phyloP scores from a whole-genome alignment of 2,113 vertebrate genomes.

The Callospermophilus lateralis region DNA sequence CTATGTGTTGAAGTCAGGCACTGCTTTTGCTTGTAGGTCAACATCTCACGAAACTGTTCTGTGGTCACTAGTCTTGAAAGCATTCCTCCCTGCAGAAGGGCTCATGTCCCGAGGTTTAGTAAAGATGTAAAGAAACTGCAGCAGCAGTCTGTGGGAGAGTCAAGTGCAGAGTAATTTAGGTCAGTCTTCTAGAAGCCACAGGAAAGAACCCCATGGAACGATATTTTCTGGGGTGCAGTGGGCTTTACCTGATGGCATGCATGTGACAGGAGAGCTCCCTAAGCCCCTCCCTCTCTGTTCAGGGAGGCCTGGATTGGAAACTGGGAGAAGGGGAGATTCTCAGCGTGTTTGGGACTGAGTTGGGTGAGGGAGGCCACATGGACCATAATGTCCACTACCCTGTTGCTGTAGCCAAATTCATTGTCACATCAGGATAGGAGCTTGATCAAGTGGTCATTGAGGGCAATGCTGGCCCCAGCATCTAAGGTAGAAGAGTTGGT shows the following conservation, averaged over 20 bases:
- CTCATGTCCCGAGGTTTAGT: not conserved
- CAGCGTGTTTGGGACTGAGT: not conserved
- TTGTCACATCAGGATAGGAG: not conserved
- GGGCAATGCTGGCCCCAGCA: not conserved
- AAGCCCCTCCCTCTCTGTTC: not conserved
- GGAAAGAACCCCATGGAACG: not conserved
- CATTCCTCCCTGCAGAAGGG: not conserved
- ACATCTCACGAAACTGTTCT: not conserved
- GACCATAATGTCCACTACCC: not conserved
- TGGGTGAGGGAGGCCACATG: not conserved
- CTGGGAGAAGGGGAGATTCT: not conserved
- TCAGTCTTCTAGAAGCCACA: not conserved
- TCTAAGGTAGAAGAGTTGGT: not conserved
- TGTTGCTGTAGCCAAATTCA: not conserved
- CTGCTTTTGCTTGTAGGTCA: not conserved
- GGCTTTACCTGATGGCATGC: not conserved
- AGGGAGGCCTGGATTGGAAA: not conserved
- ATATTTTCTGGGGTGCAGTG: not conserved
- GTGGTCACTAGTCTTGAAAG: not conserved
- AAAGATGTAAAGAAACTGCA: not conserved
- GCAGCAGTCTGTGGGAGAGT: not conserved
- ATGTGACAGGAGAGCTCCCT: not conserved
- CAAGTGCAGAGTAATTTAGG: not conserved
- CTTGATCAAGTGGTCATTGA: not conserved
- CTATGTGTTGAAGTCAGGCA: not conserved